phyloP scores from a whole-genome alignment of 2,888 invertebrate species.

The Cephus rjabovi region DNA sequence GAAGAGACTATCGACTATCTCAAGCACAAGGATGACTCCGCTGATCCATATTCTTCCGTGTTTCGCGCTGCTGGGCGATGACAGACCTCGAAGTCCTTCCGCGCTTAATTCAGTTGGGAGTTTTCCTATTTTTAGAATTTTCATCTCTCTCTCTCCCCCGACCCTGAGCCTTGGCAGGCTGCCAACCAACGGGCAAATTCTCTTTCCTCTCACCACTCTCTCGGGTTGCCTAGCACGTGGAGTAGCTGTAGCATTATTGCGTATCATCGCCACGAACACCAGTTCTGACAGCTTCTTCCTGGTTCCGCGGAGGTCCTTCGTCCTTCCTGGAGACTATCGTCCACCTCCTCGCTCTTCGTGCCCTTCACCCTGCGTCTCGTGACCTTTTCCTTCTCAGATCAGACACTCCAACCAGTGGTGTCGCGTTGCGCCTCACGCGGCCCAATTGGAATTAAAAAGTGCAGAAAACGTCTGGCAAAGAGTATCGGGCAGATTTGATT shows the following conservation, averaged over 20 bases:
- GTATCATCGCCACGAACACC: slow-evolving; percentile 27
- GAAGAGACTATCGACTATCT: neutral
- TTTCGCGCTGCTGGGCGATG: neutral
- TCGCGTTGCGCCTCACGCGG: too few species aligned
- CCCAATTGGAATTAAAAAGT: too few species aligned
- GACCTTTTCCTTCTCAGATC: neutral
- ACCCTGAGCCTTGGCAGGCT: slow-evolving; percentile 6
- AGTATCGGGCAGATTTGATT: too few species aligned
- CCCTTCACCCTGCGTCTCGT: slow-evolving; percentile 7
- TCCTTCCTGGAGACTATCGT: slow-evolving; percentile 21
- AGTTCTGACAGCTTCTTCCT: slow-evolving; percentile 36
- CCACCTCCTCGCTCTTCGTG: slow-evolving; percentile 28
- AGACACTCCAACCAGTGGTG: too few species aligned
- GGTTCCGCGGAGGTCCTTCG: slow-evolving; percentile 31
- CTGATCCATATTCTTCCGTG: neutral
- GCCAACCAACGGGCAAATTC: neutral
- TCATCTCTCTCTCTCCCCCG: slow-evolving; percentile 15
- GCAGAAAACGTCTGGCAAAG: too few species aligned
- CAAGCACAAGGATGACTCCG: neutral
- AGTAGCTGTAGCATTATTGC: neutral
- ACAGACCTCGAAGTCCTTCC: neutral
- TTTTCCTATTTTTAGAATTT: slow-evolving; percentile 23
- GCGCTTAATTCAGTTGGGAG: neutral
- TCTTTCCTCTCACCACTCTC: neutral
- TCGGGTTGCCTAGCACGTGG: neutral